Conservation (phyloP, 2,113 vertebrate species). For the Arenaria interpres region DNA sequence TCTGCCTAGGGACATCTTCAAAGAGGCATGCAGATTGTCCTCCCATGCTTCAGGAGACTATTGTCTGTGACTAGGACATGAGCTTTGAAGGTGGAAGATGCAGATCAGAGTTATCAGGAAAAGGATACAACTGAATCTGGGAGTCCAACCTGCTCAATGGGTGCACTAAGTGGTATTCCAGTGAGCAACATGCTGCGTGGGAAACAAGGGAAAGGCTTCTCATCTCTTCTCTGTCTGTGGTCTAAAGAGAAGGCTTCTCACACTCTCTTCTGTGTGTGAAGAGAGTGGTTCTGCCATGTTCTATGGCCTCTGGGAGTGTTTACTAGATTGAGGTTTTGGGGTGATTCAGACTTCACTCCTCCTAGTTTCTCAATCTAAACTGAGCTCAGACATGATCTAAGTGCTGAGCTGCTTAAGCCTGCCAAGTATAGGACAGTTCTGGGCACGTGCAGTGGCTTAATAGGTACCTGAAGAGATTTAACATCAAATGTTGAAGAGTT, state of each 20-base stretch:
- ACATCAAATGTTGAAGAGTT: constrained; percentile 45
- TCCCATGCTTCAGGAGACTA: neutral
- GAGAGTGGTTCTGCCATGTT: neutral
- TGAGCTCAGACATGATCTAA: constrained; percentile 62
- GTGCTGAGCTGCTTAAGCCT: constrained; percentile 5
- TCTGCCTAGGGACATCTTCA: neutral
- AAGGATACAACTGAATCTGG: neutral
- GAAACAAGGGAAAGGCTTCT: neutral
- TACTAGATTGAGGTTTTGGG: neutral
- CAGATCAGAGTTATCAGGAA: neutral
- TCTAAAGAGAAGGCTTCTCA: no score
- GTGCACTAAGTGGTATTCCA: neutral
- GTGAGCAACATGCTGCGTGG: fast-evolving
- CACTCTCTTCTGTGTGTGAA: no score
- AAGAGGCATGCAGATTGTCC: neutral
- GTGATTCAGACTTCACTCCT: constrained; percentile 44
- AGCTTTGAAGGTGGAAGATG: neutral
- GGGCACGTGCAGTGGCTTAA: constrained; percentile 62
- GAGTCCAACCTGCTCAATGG: neutral
- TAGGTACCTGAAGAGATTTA: constrained; percentile 57
- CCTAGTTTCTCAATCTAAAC: constrained; percentile 50
- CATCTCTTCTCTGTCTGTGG: neutral
- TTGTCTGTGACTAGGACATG: neutral
- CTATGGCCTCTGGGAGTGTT: neutral
- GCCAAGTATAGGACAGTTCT: constrained; percentile 50